Base-by-base conservation (phyloP, 2,113 vertebrate species). In the Lepisosteus osseus region DNA sequence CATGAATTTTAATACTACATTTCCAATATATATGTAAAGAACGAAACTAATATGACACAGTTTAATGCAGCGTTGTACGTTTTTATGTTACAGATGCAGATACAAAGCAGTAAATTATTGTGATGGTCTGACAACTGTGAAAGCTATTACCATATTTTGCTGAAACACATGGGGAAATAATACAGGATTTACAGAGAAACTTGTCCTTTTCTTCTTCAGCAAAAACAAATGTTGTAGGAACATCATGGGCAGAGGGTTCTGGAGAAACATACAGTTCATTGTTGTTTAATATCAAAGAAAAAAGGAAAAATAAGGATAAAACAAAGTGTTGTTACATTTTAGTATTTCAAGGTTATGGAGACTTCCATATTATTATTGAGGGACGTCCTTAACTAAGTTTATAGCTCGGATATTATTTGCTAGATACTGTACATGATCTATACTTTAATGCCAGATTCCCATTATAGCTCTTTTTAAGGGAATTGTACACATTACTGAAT, bases 1-100 rank as follows among this genome's bases (percentile, higher is more conserved):
- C 86, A 89, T 90, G 89, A 90, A 90, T 88, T 80, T 83, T 87
- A 85, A 86, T 85, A 51, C 84, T 74, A 54, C 72, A 83, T 85
- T 87, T 87, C 79, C 76, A 82, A 86, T 75, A 76, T 79, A 75
- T 84, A 70, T 70, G 57, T 51, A 51, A 85, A 83, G 75, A 78
- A 77, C 14, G 65, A 51, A n/a, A 70, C 56, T 12, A 65, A 77
- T 81, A 77, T 76, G 85, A 85, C 79, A 78, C 73, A 75, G 78
- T 74, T 69, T 12, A 64, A 80, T 61, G 42, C 41, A 55, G 78
- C 71, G 57, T 61, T 43, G 42, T 72, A 68, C 65, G 29, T 80
- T 69, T 82, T 82, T 65, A 54, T 81, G 79, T 82, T 86, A 83
- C 82, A 84, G 78, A 90, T 84, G 80, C 83, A 79, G 67, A 64